Evolutionary conservation across 2,888 invertebrate genomes (phyloP).

Genomic region (Xiphydria camelus): DNA sequence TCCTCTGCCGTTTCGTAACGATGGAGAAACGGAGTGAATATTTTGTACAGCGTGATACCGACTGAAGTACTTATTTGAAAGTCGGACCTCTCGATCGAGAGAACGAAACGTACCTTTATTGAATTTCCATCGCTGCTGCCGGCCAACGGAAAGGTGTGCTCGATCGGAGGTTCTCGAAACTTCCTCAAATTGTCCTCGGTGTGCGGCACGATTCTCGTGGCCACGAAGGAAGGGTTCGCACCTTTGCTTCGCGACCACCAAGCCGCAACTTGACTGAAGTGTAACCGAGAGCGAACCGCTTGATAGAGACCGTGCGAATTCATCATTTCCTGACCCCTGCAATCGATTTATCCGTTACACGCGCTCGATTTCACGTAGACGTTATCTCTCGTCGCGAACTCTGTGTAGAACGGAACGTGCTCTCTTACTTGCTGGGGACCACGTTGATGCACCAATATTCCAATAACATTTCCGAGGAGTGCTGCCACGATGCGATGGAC

Average conservation of each 20-base stretch:
- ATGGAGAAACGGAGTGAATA: not conserved
- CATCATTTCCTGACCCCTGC: conserved; percentile 53
- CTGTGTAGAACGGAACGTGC: too few species aligned
- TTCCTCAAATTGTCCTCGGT: conserved; percentile 52
- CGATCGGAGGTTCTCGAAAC: conserved; percentile 60
- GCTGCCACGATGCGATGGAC: conserved; percentile 48
- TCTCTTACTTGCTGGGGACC: conserved; percentile 62
- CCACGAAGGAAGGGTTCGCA: conserved; percentile 56
- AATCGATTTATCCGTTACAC: conserved; percentile 10
- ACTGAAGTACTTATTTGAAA: not conserved
- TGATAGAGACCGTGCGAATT: conserved; percentile 77
- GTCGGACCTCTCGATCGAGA: conserved; percentile 16
- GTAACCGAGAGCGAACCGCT: conserved; percentile 91
- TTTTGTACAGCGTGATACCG: not conserved
- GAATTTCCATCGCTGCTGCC: conserved; percentile 67
- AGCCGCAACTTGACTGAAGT: conserved; percentile 95
- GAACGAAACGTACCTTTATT: conserved; percentile 63
- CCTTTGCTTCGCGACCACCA: conserved; percentile 71
- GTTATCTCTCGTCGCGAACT: not conserved
- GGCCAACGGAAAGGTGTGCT: conserved; percentile 75
- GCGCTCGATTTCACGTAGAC: too few species aligned
- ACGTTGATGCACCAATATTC: conserved; percentile 83
- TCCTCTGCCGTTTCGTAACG: not conserved
- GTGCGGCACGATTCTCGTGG: conserved; percentile 48
- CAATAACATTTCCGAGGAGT: conserved; percentile 66